Conservation (phyloP, 1,140 invertebrate genomes). For the Drosophila ironensis region DNA sequence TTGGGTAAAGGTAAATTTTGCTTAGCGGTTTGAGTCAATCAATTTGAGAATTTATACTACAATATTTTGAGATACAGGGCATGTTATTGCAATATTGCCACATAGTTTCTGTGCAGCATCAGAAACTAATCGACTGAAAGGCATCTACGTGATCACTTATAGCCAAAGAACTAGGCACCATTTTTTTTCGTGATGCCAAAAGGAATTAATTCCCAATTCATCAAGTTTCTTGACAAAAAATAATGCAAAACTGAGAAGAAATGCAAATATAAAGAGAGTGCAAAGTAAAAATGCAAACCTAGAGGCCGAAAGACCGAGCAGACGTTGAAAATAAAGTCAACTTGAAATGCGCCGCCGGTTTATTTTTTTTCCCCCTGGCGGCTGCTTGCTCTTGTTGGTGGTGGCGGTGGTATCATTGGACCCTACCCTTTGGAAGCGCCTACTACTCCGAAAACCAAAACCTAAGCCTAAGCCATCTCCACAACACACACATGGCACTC, state of each 20-base stretch:
- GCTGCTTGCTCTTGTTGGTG: neutral
- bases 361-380: constrained; percentile 2
- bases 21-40: too few species aligned
- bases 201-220: constrained; percentile 77
- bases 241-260: constrained; percentile 15
- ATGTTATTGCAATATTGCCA: too few species aligned
- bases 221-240: constrained; percentile 62
- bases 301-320: constrained; percentile 30
- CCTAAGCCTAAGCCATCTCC: constrained; percentile 69
- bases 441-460: constrained; percentile 75
- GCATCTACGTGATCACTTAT: neutral
- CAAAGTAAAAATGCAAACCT: constrained; percentile 40
- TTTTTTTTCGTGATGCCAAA: constrained; percentile 40
- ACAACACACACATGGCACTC: neutral
- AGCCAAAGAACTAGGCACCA: neutral
- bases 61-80: too few species aligned
- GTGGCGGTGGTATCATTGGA: constrained; percentile 44
- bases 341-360: constrained; percentile 75
- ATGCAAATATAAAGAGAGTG: constrained; percentile 43
- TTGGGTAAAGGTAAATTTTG: too few species aligned
- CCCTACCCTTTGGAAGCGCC: constrained; percentile 71
- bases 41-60: too few species aligned
- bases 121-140: constrained; percentile 9
- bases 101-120: too few species aligned
- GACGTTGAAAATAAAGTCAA: constrained; percentile 76